Conservation (phyloP, 2,888 invertebrate genomes). For the Netelia fuscicornis region DNA sequence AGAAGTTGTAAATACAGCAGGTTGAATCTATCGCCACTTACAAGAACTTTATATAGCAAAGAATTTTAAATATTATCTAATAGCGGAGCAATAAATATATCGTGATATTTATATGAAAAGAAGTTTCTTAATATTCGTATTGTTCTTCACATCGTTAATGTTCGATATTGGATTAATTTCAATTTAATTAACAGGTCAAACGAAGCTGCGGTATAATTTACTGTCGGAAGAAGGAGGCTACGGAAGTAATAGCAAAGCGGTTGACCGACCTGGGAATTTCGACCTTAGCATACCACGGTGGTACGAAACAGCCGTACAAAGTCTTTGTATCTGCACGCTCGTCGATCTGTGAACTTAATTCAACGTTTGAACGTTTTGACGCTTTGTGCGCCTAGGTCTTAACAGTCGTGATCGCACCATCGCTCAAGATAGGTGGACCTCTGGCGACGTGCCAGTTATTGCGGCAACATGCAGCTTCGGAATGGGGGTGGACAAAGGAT, state of each 20-base stretch:
- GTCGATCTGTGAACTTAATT: slow-evolving; percentile 30
- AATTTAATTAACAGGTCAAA: slow-evolving; percentile 78
- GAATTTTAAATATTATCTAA: slow-evolving; percentile 1
- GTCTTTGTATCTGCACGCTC: slow-evolving; percentile 27
- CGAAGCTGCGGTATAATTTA: slow-evolving; percentile 95
- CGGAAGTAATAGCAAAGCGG: slow-evolving; percentile 92
- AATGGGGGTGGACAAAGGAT: slow-evolving; percentile 99
- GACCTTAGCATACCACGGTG: slow-evolving; percentile 96
- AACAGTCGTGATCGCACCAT: slow-evolving; percentile 90
- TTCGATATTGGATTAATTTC: neutral
- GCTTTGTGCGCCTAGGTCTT: slow-evolving; percentile 86
- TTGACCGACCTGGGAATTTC: slow-evolving; percentile 91
- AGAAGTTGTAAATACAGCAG: neutral
- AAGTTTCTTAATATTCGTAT: neutral
- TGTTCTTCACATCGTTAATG: neutral
- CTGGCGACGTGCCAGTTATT: slow-evolving; percentile 94
- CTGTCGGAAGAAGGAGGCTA: slow-evolving; percentile 96
- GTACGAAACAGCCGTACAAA: slow-evolving; percentile 82
- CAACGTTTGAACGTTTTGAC: slow-evolving; percentile 28
- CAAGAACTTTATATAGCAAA: neutral
- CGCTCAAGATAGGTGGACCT: slow-evolving; percentile 97
- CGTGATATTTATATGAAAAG: neutral
- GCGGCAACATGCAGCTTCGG: slow-evolving; percentile 99
- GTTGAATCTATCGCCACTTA: slow-evolving; percentile 33
- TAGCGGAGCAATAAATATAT: slow-evolving; percentile 16